Evolutionary conservation across 2,888 invertebrate genomes (phyloP), one percentile per base, ranked within the genome.

Genomic region (Drosophila monieri): DNA sequence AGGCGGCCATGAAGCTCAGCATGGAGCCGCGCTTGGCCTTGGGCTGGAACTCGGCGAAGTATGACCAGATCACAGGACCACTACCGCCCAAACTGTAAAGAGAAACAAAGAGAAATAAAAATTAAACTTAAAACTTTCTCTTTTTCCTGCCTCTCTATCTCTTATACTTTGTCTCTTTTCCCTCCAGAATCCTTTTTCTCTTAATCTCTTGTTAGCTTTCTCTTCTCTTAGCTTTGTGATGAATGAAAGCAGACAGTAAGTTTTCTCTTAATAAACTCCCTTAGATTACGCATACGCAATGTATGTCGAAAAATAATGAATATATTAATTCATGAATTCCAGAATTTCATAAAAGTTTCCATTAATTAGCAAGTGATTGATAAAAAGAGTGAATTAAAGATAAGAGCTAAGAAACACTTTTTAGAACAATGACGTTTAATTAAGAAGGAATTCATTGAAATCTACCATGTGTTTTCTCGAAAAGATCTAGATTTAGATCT

Each of bases 41-140:
- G 61, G 97, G 97, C 92, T 98, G 97, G 92, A 98, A 98, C 92
- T 98, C 98, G 69, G 97, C 97, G 92, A 97, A 98, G 92, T 98
- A 98, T 21, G 97, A 96, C 96, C 97, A 98, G 91, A 98, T 97
- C 76, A 98, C 97, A 66, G 98, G 98, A 90, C 97, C 91, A 65
- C 91, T 91, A 64, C 91, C 91, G 67, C 91, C 91, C 73, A 91
- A 89, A 10, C 91, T 91, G 69, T 6, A 80, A 41, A 12, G 30
- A 55, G 54, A 25, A 21, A n/a, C 35, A 49, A 44, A 23, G 21
- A 23, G 21, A 23, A 30, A 6, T 0, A 15, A 25, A 39, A 6
- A 3, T 5, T 1, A 10, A 56, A 8, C 25, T 2, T 5, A 0
- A 6, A 56, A 9, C 8, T 0, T 27, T 27, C 18, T 18, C 18